Evolutionary conservation across 2,113 vertebrate genomes (phyloP).

Genomic region (Toxostoma redivivum): DNA sequence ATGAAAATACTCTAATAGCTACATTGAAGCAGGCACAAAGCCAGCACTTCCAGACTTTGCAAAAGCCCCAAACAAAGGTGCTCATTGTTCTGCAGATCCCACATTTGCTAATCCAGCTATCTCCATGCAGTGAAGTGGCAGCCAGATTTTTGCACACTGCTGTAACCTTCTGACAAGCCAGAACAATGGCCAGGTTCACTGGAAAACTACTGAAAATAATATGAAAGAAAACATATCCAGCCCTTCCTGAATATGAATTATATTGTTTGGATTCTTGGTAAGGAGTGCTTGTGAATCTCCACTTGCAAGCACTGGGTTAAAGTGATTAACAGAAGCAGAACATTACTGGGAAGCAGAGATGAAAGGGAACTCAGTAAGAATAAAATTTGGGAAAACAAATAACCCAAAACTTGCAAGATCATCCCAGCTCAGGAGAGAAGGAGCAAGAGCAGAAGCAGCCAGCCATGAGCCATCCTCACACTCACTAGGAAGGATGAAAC

Average conservation of each 20-base stretch:
- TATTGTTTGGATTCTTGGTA: background rate
- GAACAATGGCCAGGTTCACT: background rate
- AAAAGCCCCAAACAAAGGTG: slow-evolving; percentile 31
- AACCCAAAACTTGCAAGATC: background rate
- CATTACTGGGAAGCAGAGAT: background rate
- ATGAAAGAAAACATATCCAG: background rate
- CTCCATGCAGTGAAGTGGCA: background rate
- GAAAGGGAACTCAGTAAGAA: background rate
- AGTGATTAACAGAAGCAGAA: background rate
- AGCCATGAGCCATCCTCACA: background rate
- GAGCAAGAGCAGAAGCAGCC: background rate
- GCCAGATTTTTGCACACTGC: background rate
- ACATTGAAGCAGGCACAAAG: background rate
- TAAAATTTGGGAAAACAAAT: background rate
- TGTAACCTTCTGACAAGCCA: background rate
- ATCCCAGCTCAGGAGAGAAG: background rate
- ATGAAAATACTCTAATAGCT: slow-evolving; percentile 27
- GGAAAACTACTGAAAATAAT: background rate
- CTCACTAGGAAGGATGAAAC: background rate
- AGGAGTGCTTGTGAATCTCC: background rate
- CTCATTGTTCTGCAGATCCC: background rate
- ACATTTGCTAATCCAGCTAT: background rate
- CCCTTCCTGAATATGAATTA: background rate
- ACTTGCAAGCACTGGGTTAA: background rate
- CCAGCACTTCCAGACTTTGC: background rate